Percentiles rank a stretch among this genome's conserved stretches.
Conservation (phyloP, 2,888 invertebrate species). For the Sesia apiformis region DNA sequence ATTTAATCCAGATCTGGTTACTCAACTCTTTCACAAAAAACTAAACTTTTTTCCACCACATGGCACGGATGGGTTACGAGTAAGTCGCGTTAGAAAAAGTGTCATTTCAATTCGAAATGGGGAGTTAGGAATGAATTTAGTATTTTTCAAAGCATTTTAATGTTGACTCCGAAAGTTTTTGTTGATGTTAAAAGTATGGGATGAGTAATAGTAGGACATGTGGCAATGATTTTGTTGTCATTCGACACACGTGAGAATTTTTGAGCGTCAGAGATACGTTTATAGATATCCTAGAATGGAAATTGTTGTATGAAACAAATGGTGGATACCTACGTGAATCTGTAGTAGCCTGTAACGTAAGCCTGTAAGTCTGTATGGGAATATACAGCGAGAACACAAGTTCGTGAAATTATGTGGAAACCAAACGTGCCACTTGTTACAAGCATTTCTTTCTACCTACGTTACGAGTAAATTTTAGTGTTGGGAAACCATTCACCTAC, state of each 20-base stretch:
- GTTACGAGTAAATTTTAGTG: no score
- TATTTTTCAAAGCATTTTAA: constrained; percentile 41
- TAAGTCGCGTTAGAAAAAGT: constrained; percentile 38
- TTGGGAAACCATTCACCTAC: no score
- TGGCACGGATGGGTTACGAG: constrained; percentile 64
- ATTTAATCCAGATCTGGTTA: constrained; percentile 66
- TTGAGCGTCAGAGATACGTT: constrained; percentile 19
- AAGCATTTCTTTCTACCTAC: no score
- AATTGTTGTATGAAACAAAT: no score
- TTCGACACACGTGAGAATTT: constrained; percentile 57
- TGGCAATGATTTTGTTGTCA: constrained; percentile 54
- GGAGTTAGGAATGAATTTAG: constrained; percentile 64
- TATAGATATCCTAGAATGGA: constrained; percentile 11
- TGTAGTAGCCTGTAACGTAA: no score
- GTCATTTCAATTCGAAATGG: constrained; percentile 67
- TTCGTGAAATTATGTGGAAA: no score
- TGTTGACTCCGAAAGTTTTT: constrained; percentile 28
- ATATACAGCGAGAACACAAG: no score
- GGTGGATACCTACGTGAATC: no score
- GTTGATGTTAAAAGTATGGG: constrained; percentile 22
- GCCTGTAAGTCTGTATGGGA: no score
- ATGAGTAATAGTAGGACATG: constrained; percentile 59
- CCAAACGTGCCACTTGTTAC: no score
- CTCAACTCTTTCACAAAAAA: constrained; percentile 48
- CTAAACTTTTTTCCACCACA: constrained; percentile 29